Conservation (phyloP, 2,797 vertebrate genomes). For the Sciurus carolinensis region DNA sequence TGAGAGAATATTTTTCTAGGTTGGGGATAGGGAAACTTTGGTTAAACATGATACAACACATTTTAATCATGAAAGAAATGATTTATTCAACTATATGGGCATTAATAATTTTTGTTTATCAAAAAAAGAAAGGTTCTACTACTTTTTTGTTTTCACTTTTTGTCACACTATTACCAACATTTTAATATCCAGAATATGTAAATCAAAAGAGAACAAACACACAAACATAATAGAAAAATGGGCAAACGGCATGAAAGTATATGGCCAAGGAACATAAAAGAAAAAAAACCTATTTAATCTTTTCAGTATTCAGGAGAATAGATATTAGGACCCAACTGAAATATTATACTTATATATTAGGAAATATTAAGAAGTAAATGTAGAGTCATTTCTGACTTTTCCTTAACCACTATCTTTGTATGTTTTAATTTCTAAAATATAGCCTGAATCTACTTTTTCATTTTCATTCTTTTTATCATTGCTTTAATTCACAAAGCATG, state of each 20-base stretch:
- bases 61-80: neutral
- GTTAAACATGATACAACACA: neutral
- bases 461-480: neutral
- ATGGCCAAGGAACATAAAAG: neutral
- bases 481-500: conserved; percentile 1
- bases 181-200: neutral
- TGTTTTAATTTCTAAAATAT: neutral
- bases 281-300: neutral
- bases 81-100: conserved; percentile 17
- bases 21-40: neutral
- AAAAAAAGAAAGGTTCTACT: neutral
- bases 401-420: neutral
- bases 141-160: neutral
- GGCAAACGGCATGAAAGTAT: neutral
- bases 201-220: neutral
- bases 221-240: neutral
- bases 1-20: neutral
- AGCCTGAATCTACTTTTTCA: neutral
- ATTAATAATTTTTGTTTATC: neutral
- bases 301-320: neutral
- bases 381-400: neutral
- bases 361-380: neutral
- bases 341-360: neutral
- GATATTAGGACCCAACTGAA: neutral
- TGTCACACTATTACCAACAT: neutral